Evolutionary conservation across 2,113 vertebrate species (phyloP).

Genomic region (Stigmatopora argus): DNA sequence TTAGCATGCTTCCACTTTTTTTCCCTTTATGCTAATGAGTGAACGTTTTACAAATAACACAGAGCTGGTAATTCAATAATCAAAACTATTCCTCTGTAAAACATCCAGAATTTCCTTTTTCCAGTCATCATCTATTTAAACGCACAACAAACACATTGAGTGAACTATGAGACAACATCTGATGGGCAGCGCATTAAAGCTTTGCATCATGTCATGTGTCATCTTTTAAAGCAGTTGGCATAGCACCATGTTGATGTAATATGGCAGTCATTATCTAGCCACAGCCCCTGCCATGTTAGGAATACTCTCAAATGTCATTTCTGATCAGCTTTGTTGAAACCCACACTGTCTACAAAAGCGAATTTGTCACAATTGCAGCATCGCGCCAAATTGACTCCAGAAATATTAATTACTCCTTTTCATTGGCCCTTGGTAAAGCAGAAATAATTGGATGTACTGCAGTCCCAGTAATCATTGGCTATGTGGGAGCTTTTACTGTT

Average conservation of each 20-base stretch:
- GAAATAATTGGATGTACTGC: constrained; percentile 27
- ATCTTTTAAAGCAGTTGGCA: constrained; percentile 51
- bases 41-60: neutral
- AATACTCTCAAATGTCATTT: constrained; percentile 62
- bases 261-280: constrained; percentile 65
- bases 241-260: constrained; percentile 67
- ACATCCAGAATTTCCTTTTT: constrained; percentile 12
- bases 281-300: constrained; percentile 51
- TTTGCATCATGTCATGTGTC: constrained; percentile 61
- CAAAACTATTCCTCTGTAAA: constrained; percentile 25
- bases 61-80: constrained; percentile 11
- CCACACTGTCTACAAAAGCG: constrained; percentile 34
- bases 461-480: neutral
- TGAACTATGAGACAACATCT: constrained; percentile 47
- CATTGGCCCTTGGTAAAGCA: constrained; percentile 39
- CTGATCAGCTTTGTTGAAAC: constrained; percentile 52
- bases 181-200: constrained; percentile 47
- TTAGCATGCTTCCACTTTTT: neutral
- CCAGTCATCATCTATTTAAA: constrained; percentile 27
- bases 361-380: constrained; percentile 55
- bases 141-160: constrained; percentile 25
- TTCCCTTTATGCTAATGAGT: neutral
- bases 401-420: constrained; percentile 33
- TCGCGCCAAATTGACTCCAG: constrained; percentile 35
- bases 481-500: constrained; percentile 28